phyloP scores from a whole-genome alignment of 2,113 vertebrate species.

The Leuciscus idus region DNA sequence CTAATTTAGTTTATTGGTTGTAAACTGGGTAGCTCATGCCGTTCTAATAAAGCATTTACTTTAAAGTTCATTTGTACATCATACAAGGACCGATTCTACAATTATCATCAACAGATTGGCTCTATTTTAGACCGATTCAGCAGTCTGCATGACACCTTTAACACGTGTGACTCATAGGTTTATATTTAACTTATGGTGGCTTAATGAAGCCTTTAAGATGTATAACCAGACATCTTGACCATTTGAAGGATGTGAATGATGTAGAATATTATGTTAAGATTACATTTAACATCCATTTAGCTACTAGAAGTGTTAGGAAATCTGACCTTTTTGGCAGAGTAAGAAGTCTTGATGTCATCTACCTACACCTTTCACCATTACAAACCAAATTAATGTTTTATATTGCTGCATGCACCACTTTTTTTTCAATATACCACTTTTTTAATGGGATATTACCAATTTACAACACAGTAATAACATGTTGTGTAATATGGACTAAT shows the following conservation, averaged over 20 bases:
- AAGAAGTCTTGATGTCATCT: background rate
- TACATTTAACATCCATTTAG: conserved; percentile 12
- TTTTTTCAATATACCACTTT: background rate
- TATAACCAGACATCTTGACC: background rate
- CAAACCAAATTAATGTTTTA: background rate
- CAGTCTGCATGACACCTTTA: background rate
- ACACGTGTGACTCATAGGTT: background rate
- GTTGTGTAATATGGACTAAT: background rate
- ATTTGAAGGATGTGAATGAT: background rate
- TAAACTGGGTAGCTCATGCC: background rate
- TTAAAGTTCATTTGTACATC: background rate
- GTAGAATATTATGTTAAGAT: background rate
- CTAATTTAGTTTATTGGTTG: background rate
- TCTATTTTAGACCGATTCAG: background rate
- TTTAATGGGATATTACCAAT: background rate
- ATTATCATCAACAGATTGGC: background rate
- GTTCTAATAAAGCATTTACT: background rate
- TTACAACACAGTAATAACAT: conserved; percentile 7
- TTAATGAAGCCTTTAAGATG: conserved; percentile 16
- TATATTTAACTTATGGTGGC: background rate
- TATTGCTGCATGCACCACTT: background rate
- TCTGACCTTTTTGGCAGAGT: background rate
- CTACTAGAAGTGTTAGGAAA: background rate
- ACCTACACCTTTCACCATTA: background rate
- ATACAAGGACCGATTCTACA: background rate